phyloP scores from a whole-genome alignment of 2,888 invertebrate genomes.

The Odiellus spinosus region DNA sequence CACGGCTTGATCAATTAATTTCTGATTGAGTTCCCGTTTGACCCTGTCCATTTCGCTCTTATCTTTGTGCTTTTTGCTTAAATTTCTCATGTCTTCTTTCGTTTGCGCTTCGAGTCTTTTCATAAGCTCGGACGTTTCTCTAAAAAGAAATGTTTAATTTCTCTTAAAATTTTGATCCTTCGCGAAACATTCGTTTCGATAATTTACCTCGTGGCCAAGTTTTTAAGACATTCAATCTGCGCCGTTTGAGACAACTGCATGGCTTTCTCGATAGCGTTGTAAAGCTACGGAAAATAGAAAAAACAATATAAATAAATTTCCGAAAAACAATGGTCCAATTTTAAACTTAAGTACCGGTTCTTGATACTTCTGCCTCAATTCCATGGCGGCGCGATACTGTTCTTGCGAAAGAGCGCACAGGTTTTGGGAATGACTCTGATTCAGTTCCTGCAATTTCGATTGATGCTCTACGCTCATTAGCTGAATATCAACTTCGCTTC shows the following conservation, averaged over 20 bases:
- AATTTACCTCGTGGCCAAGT: slow-evolving; percentile 28
- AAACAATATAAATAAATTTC: background rate
- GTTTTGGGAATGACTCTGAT: slow-evolving; percentile 26
- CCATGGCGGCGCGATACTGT: slow-evolving; percentile 52
- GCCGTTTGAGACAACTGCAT: slow-evolving; percentile 58
- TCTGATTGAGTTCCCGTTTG: slow-evolving; percentile 63
- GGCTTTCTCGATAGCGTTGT: slow-evolving; percentile 50
- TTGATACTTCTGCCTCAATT: slow-evolving; percentile 67
- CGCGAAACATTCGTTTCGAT: background rate
- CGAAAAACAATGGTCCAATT: background rate
- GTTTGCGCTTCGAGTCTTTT: slow-evolving; percentile 63
- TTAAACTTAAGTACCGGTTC: slow-evolving; percentile 38
- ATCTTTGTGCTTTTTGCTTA: slow-evolving; percentile 73
- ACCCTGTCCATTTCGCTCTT: slow-evolving; percentile 66
- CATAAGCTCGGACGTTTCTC: slow-evolving; percentile 36
- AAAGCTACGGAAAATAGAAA: slow-evolving; percentile 23
- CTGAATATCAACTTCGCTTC: slow-evolving; percentile 19
- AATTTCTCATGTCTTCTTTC: slow-evolving; percentile 69
- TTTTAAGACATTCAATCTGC: slow-evolving; percentile 57
- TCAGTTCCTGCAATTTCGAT: slow-evolving; percentile 24
- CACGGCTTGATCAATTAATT: slow-evolving; percentile 75
- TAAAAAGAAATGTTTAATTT: slow-evolving; percentile 11
- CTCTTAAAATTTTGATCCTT: no score
- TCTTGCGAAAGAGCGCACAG: slow-evolving; percentile 34
- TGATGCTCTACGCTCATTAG: slow-evolving; percentile 16